Evolutionary conservation across 2,797 vertebrate species (phyloP), one percentile per base, ranked within the genome.

Genomic region (Percopsis omiscomaycus): DNA sequence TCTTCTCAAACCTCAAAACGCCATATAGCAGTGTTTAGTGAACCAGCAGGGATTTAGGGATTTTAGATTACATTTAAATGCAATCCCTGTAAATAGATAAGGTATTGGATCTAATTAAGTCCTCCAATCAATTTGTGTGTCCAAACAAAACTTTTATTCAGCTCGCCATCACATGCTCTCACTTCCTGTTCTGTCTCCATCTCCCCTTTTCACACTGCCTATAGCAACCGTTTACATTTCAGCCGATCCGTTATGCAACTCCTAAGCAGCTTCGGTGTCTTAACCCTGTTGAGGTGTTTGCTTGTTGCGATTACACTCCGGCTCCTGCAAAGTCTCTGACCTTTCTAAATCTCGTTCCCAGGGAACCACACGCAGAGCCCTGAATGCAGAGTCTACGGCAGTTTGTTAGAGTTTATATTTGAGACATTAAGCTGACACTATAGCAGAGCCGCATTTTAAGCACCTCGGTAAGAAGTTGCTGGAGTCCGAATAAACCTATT

Each of bases 361-460:
- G 75, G 75, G 74, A 84, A 71, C 60, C 73, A 60, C 68, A 69
- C 54, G 58, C 59, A 64, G 58, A 13, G 32, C 64, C 64, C 29
- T 78, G 45, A 81, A 81, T 82, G 72, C 79, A 77, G 73, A 61
- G 80, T 78, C 46, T n/a, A 14, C 6, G 14, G 13, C 73, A 46
- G 66, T 79, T 67, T 78, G 65, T 74, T 78, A 76, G 65, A 81
- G 76, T 59, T 65, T n/a, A 15, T 1, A 49, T n/a, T 48, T 48
- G 12, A 13, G 75, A 71, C 61, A 48, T 32, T 66, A 4, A 5
- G 55, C 47, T 66, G 3, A 28, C 48, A 28, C 45, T 69, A 49
- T 27, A 15, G 4, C 49, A 71, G 61, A 79, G 68, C 63, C 71
- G 75, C 12, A 16, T 22, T n/a, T 11, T n/a, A n/a, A n/a, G 47